Conservation (phyloP, 2,113 vertebrate genomes). For the Seriola quinqueradiata region DNA sequence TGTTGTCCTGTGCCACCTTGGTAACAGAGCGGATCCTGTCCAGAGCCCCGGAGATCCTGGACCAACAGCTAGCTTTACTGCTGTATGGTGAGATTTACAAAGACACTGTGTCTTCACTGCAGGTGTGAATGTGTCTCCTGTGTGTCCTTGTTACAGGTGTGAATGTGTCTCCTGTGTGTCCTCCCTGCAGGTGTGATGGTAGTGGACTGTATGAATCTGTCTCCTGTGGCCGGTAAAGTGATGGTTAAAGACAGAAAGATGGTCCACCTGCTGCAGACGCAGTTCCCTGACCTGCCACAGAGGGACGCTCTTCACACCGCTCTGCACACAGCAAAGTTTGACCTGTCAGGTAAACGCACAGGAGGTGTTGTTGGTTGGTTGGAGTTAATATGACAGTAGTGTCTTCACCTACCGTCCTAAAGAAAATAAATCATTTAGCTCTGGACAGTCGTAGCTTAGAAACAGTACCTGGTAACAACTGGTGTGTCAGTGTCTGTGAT, state of each 20-base stretch:
- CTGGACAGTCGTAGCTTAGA: no score
- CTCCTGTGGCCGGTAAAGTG: neutral
- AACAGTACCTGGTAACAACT: no score
- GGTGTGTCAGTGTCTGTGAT: no score
- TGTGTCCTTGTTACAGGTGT: neutral
- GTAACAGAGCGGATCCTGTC: conserved; percentile 87
- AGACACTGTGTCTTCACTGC: no score
- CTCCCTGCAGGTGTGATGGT: neutral
- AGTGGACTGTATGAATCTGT: neutral
- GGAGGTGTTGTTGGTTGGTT: no score
- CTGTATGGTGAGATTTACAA: conserved; percentile 82
- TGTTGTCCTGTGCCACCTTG: conserved; percentile 90
- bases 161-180: neutral
- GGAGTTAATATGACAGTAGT: no score
- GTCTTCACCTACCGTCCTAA: no score
- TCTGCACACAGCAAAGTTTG: neutral
- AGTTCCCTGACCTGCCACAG: conserved; percentile 15
- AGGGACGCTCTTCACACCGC: neutral
- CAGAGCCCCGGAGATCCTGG: conserved; percentile 83
- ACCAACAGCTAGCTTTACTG: conserved; percentile 82
- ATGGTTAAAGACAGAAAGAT: neutral
- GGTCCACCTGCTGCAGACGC: neutral
- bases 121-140: no score
- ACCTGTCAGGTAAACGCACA: conserved; percentile 7
- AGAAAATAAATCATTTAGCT: no score